Base-by-base conservation (phyloP, 2,797 vertebrate genomes). In the Cossypha polioptera region DNA sequence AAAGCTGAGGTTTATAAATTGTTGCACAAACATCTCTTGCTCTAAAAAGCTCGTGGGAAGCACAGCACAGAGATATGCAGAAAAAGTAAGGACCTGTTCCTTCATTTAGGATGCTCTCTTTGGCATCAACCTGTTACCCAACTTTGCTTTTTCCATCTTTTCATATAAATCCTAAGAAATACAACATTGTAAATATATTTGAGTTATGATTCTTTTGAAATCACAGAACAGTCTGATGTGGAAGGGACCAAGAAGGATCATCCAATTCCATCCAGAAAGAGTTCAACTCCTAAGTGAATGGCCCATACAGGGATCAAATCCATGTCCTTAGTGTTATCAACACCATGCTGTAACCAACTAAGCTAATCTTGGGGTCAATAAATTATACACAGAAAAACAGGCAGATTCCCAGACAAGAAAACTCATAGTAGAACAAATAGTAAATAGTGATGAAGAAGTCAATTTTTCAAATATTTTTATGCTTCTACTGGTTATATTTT, bases 11-110 rank as follows among this genome's bases (percentile, higher is more conserved):
- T 81, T 69, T 88, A 10, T 35, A 71, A 67, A 71, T n/a, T 21
- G 7, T 59, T 83, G 63, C 0, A 2, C 72, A 74, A 72, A 73
- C 16, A 35, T 22, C 13, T 43, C 4, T 67, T 58, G 18, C 12
- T 18, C 55, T n/a, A 54, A 68, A 63, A 74, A 29, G 4, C 14
- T 24, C 7, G 5, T 16, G 19, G 40, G n/a, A 80, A 84, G 9
- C 0, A 1, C 13, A 68, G 43, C 19, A 36, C 7, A 48, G 8
- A 17, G 43, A 51, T 38, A 22, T 0, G 13, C 2, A 4, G 24
- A 88, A 88, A 55, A 68, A 40, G 7, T 6, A 57, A 80, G 33
- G 14, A 43, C 8, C 8, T 45, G 11, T 48, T 81, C 20, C 4
- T 84, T 65, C 7, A 26, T 68, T 86, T 74, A n/a, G 38, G 21